These are phyloP conservation scores for Holacanthus passer DNA, from an alignment of 2,113 vertebrate genomes.

Conservation along the genomic window DNA sequence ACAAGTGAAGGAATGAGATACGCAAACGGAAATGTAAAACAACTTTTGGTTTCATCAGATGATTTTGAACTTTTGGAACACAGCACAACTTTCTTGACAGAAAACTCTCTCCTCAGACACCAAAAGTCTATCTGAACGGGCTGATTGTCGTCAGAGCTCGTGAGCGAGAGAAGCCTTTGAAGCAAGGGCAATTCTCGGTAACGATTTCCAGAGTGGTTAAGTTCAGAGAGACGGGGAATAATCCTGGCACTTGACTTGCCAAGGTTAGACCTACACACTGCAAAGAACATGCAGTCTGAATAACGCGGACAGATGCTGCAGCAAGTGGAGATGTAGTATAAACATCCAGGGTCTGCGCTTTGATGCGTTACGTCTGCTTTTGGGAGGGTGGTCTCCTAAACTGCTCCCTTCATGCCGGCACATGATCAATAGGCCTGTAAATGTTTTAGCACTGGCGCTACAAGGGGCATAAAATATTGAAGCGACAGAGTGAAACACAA, in stretches of 20 bases:
- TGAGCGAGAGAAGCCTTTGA: conserved; percentile 72
- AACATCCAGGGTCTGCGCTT: conserved; percentile 50
- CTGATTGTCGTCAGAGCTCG: too few species aligned
- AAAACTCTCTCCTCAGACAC: conserved; percentile 25
- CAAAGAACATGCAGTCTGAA: conserved; percentile 35
- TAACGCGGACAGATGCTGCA: conserved; percentile 38
- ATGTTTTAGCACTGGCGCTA: conserved; percentile 69
- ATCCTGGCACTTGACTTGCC: conserved; percentile 53
- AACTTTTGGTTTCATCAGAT: conserved; percentile 34
- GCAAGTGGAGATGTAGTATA: conserved; percentile 33
- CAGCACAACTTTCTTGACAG: conserved; percentile 5
- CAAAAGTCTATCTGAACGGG: conserved; percentile 16
- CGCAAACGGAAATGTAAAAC: conserved; percentile 4
- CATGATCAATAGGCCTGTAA: conserved; percentile 73
- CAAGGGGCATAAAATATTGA: conserved; percentile 81
- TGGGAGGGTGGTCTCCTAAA: conserved; percentile 59
- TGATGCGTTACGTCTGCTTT: conserved; percentile 60
- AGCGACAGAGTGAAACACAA: conserved; percentile 74
- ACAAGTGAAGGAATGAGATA: not conserved
- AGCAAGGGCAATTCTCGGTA: conserved; percentile 72
- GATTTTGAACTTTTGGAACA: conserved; percentile 17
- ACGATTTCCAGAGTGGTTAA: conserved; percentile 78
- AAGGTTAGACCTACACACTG: conserved; percentile 24
- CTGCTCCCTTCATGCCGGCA: conserved; percentile 18
- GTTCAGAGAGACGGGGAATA: conserved; percentile 69